phyloP scores from a whole-genome alignment of 2,888 invertebrate species.

The Rhyacophila evoluta region DNA sequence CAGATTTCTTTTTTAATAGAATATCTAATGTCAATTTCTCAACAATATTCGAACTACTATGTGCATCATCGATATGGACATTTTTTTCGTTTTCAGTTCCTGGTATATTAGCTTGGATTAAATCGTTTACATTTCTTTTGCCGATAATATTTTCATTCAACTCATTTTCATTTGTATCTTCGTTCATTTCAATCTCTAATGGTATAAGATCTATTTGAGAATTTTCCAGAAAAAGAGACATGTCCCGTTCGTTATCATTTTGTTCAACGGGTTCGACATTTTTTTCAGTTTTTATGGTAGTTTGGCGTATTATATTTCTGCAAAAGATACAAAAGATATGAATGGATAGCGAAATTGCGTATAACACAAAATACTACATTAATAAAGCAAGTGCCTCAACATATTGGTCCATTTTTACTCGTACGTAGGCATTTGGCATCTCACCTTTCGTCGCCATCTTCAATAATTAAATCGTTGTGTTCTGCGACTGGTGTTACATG shows the following conservation, averaged over 20 bases:
- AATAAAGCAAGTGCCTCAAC: too few relatives aligned
- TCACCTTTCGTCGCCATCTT: background rate
- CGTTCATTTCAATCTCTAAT: background rate
- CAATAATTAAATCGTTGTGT: background rate
- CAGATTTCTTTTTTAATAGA: conserved; percentile 64
- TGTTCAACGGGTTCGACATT: background rate
- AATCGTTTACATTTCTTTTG: background rate
- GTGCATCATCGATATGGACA: background rate
- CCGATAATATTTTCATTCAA: background rate
- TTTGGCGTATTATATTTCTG: too few relatives aligned
- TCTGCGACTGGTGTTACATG: background rate
- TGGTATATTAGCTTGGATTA: background rate
- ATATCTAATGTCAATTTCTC: conserved; percentile 64
- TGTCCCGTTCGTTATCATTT: background rate
- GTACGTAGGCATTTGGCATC: too few relatives aligned
- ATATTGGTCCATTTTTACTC: too few relatives aligned
- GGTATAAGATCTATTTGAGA: background rate
- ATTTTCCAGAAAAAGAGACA: background rate
- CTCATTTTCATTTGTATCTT: background rate
- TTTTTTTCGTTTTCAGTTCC: background rate
- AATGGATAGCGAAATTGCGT: too few relatives aligned
- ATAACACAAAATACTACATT: too few relatives aligned
- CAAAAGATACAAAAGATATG: background rate
- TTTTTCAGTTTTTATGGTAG: background rate
- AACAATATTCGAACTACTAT: background rate